These are phyloP conservation scores for Microtus oregoni DNA, from an alignment of 2,113 vertebrate species.

Conservation along the genomic window DNA sequence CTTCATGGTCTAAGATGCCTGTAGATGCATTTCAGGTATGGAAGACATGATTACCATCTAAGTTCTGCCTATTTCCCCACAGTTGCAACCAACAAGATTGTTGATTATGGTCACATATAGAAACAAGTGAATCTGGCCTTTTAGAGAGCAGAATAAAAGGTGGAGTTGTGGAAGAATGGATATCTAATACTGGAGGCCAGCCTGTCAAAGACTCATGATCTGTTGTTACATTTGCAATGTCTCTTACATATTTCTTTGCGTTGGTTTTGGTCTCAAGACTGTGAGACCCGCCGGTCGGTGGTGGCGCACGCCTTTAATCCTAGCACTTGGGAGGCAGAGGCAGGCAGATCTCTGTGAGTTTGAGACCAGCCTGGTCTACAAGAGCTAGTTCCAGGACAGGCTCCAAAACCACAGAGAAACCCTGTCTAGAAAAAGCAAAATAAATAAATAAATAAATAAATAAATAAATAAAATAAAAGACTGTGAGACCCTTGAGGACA, in stretches of 20 bases:
- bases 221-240: rapidly evolving
- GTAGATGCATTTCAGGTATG: rapidly evolving
- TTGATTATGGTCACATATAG: not conserved
- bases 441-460: too few species aligned
- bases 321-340: too few species aligned
- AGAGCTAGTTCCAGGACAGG: too few species aligned
- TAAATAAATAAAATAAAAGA: not conserved
- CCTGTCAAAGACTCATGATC: not conserved
- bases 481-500: not conserved
- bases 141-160: not conserved
- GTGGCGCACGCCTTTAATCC: too few species aligned
- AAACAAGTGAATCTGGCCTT: not conserved
- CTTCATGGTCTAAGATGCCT: too few species aligned
- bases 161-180: not conserved
- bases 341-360: too few species aligned
- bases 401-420: too few species aligned
- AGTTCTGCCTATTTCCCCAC: not conserved
- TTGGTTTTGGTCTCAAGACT: not conserved
- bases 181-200: rapidly evolving
- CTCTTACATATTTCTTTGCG: too few species aligned
- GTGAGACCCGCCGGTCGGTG: not conserved
- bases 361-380: too few species aligned
- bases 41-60: not conserved
- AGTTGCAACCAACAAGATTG: not conserved
- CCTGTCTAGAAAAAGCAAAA: too few species aligned